Evolutionary conservation across 2,113 vertebrate species (phyloP).

Genomic region (Hyperopisus bebe): DNA sequence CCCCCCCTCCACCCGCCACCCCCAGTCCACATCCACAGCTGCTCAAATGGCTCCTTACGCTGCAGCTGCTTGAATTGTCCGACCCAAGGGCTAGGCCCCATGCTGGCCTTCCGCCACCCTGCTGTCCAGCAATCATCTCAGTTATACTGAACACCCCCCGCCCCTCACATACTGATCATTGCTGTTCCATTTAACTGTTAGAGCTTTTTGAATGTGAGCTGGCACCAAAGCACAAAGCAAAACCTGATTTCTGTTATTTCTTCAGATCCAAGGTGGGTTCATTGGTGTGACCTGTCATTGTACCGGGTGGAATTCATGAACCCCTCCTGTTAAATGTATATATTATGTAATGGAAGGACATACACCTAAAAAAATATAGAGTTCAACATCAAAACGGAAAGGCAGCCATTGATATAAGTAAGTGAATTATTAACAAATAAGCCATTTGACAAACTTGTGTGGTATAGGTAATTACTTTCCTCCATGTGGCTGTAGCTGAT

Average conservation of each 20-base stretch:
- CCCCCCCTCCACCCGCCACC: not conserved
- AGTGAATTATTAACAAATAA: not conserved
- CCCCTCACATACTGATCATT: conserved; percentile 15
- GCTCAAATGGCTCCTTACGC: not conserved
- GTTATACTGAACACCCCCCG: not conserved
- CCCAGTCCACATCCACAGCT: not conserved
- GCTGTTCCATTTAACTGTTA: not conserved
- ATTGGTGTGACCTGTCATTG: not conserved
- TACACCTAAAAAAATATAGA: not conserved
- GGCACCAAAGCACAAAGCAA: not conserved
- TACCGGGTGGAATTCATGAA: too few species aligned
- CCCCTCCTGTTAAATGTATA: not conserved
- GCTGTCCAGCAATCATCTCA: not conserved
- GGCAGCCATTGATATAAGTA: not conserved
- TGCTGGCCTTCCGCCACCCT: not conserved
- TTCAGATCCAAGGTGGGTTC: not conserved
- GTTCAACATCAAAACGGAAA: not conserved
- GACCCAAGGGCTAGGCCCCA: not conserved
- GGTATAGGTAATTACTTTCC: not conserved
- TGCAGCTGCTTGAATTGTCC: conserved; percentile 2
- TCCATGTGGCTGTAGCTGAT: not conserved
- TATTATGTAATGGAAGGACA: not conserved
- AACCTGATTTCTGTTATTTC: not conserved
- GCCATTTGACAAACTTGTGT: not conserved
- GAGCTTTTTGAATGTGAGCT: not conserved